These are phyloP conservation scores for Aphrophora alni DNA, from an alignment of 2,888 invertebrate species.

Conservation along the genomic window DNA sequence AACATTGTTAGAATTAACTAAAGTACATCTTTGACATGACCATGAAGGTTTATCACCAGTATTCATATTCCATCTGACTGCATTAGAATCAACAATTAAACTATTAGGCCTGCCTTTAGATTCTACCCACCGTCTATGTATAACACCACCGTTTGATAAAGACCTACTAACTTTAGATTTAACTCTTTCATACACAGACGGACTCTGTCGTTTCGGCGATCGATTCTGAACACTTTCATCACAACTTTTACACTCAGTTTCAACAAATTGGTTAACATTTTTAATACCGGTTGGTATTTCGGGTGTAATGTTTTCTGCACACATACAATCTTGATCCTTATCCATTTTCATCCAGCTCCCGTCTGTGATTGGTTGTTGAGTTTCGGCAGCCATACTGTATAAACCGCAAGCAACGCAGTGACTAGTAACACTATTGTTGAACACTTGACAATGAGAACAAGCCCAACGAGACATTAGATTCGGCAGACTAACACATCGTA, in stretches of 20 bases:
- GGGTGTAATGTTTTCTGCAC: neutral
- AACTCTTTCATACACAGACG: constrained; percentile 60
- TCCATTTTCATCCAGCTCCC: neutral
- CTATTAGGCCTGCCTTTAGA: constrained; percentile 46
- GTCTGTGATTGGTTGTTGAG: neutral
- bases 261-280: constrained; percentile 11
- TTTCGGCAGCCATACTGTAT: constrained; percentile 20
- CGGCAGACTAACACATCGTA: constrained; percentile 48
- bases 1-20: constrained; percentile 71
- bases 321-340: neutral
- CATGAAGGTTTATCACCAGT: constrained; percentile 60
- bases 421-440: constrained; percentile 53
- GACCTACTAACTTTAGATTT: constrained; percentile 66
- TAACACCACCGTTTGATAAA: constrained; percentile 69
- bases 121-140: constrained; percentile 55
- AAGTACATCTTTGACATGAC: constrained; percentile 67
- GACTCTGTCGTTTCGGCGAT: constrained; percentile 61
- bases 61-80: constrained; percentile 57
- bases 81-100: constrained; percentile 44
- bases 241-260: neutral
- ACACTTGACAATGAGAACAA: constrained; percentile 55
- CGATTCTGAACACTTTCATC: constrained; percentile 56
- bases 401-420: constrained; percentile 51
- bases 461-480: constrained; percentile 55
- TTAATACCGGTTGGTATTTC: constrained; percentile 4